Conservation (phyloP, 2,113 vertebrate species). For the Aspidoscelis tigris region DNA sequence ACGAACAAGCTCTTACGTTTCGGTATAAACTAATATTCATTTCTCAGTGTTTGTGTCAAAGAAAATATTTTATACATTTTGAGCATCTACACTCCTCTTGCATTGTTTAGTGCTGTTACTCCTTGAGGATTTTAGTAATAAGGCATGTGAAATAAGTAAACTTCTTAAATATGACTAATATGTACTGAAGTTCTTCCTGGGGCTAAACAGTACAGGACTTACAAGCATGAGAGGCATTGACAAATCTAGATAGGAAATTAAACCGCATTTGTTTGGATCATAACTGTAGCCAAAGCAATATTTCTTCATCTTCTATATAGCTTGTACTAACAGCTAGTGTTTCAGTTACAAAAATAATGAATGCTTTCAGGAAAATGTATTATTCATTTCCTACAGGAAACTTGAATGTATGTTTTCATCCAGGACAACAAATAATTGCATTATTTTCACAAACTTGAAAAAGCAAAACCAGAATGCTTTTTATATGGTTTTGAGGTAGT, state of each 20-base stretch:
- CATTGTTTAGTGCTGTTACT: background rate
- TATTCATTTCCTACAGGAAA: slow-evolving; percentile 1
- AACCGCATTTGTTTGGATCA: slow-evolving; percentile 11
- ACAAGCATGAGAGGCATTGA: slow-evolving; percentile 1
- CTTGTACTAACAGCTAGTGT: background rate
- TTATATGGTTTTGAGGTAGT: background rate
- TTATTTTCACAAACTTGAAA: slow-evolving; percentile 24
- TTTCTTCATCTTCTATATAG: background rate
- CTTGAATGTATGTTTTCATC: slow-evolving; percentile 20
- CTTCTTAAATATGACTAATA: background rate
- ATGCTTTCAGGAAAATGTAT: background rate
- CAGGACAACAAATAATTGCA: slow-evolving; percentile 17
- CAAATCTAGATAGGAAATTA: slow-evolving; percentile 20
- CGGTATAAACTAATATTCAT: background rate
- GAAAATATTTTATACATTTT: background rate
- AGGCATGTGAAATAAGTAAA: slow-evolving; percentile 10
- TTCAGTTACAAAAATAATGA: slow-evolving; percentile 6
- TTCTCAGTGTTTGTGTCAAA: background rate
- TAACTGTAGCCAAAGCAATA: slow-evolving; percentile 2
- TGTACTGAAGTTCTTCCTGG: slow-evolving; percentile 5
- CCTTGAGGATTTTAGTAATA: background rate
- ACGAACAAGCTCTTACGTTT: background rate
- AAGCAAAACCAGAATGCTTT: background rate
- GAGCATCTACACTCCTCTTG: background rate
- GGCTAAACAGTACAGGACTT: background rate